A percentile compares a stretch with the other conserved stretches of the same genome.
phyloP scores from a whole-genome alignment of 2,888 invertebrate species.

The Cosmia trapezina region DNA sequence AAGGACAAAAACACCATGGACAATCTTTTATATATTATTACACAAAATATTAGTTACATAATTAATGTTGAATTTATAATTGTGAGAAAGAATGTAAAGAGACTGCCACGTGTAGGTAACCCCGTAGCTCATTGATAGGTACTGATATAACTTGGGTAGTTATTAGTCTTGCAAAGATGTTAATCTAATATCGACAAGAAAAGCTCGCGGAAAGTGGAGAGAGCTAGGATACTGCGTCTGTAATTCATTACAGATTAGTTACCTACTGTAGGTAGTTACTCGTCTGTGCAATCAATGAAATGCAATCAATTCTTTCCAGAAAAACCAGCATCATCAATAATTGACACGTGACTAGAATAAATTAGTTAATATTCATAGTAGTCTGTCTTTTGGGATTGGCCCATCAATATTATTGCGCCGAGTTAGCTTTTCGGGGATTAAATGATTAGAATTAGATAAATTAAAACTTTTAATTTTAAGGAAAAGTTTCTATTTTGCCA shows the following conservation, averaged over 20 bases:
- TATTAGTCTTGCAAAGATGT: background rate
- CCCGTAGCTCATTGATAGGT: background rate
- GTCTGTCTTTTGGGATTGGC: slow-evolving; percentile 22
- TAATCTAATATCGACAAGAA: background rate
- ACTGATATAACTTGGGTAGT: no score
- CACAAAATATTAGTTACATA: no score
- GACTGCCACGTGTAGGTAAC: background rate
- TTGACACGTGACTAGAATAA: slow-evolving; percentile 9
- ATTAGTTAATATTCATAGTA: slow-evolving; percentile 23
- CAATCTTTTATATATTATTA: no score
- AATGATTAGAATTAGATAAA: background rate
- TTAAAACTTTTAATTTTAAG: background rate
- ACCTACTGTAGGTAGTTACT: background rate
- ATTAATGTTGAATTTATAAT: no score
- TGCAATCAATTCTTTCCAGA: background rate
- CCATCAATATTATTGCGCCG: slow-evolving; percentile 1
- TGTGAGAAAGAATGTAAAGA: no score
- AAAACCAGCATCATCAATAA: slow-evolving; percentile 19
- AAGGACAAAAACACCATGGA: no score
- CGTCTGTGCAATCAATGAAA: slow-evolving; percentile 2
- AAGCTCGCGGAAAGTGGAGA: background rate
- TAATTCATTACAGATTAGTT: background rate
- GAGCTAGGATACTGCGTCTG: background rate
- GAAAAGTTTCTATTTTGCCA: background rate
- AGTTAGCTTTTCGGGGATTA: background rate